phyloP scores from a whole-genome alignment of 2,113 vertebrate genomes.

The Daubentonia madagascariensis region DNA sequence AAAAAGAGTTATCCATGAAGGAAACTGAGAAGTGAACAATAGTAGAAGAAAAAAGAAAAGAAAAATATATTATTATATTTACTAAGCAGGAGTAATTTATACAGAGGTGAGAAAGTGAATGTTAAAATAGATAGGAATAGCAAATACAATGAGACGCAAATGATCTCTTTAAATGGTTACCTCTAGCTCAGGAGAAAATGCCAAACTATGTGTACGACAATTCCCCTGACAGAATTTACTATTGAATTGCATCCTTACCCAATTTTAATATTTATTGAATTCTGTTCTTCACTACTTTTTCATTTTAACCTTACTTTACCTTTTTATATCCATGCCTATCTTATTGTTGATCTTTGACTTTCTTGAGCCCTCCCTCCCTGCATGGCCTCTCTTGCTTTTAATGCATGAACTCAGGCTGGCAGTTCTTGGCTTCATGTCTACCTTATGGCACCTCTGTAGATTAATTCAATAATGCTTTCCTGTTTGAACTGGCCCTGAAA shows the following conservation, averaged over 20 bases:
- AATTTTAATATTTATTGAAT: neutral
- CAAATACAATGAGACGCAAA: neutral
- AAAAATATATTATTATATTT: neutral
- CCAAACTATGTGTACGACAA: neutral
- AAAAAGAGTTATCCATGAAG: neutral
- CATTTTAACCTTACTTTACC: neutral
- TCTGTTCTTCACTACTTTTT: neutral
- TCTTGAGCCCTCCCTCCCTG: neutral
- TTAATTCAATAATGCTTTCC: neutral
- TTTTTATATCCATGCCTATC: neutral
- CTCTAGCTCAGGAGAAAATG: neutral
- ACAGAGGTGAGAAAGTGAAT: neutral
- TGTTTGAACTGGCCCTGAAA: neutral
- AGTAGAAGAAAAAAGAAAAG: neutral
- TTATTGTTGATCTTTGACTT: neutral
- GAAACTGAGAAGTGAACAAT: neutral
- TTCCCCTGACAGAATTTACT: neutral
- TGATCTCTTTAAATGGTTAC: neutral
- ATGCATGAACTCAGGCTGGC: neutral
- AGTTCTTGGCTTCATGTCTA: neutral
- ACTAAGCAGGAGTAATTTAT: neutral
- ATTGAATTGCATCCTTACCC: neutral
- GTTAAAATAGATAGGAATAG: neutral
- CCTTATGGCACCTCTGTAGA: neutral
- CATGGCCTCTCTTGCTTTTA: neutral